These are phyloP conservation scores for Eidolon dupreanum DNA, from an alignment of 2,797 vertebrate genomes.

Conservation along the genomic window DNA sequence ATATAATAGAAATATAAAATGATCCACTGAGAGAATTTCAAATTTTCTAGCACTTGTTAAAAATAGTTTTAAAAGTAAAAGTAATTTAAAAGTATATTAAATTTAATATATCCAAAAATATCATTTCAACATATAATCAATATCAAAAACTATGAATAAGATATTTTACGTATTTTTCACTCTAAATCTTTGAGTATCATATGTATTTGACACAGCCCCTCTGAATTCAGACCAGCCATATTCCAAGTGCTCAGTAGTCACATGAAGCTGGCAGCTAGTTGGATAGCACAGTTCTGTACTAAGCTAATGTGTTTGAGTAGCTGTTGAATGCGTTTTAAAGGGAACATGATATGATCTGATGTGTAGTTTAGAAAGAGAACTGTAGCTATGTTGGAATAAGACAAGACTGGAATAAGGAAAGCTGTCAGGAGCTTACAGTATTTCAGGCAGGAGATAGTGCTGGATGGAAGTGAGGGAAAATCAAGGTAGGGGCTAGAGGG, in stretches of 20 bases:
- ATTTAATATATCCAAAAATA: not conserved
- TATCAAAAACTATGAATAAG: not conserved
- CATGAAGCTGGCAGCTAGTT: accelerated
- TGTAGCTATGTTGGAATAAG: not conserved
- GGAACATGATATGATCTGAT: not conserved
- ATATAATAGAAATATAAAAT: not conserved
- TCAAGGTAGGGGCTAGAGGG: accelerated
- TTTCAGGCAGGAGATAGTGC: not conserved
- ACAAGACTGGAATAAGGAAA: not conserved
- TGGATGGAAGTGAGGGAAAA: not conserved
- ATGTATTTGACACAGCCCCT: not conserved
- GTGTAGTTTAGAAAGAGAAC: not conserved
- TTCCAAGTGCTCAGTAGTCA: not conserved
- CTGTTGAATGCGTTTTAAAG: not conserved
- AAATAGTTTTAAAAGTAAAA: not conserved
- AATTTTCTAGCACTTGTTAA: not conserved
- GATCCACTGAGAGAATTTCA: not conserved
- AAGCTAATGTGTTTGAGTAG: not conserved
- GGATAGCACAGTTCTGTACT: not conserved
- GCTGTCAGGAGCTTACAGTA: not conserved
- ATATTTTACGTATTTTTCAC: not conserved
- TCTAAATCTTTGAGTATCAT: not conserved
- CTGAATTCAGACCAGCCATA: no score
- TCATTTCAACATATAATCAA: not conserved
- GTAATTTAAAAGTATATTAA: not conserved